phyloP scores from a whole-genome alignment of 1,140 invertebrate genomes.

The Micrasema longulum region DNA sequence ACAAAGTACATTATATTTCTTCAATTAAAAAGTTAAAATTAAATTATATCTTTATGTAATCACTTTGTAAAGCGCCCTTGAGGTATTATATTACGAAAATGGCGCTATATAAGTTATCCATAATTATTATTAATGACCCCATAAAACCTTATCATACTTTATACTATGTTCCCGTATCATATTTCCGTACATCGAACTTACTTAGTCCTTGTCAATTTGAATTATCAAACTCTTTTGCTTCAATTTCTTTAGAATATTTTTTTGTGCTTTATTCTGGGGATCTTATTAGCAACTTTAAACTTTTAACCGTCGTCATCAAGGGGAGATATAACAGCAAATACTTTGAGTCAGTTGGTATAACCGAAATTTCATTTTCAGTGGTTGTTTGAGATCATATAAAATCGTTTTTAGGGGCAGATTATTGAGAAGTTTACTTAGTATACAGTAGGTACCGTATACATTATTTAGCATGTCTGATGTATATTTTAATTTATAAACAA shows the following conservation, averaged over 20 bases:
- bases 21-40: too few relatives aligned
- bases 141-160: too few relatives aligned
- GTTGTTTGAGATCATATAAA: neutral
- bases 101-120: too few relatives aligned
- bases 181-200: too few relatives aligned
- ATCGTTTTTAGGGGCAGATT: constrained; percentile 4
- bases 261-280: neutral
- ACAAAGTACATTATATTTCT: too few relatives aligned
- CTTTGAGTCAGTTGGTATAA: neutral
- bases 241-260: constrained; percentile 6
- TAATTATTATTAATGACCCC: too few relatives aligned
- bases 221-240: neutral
- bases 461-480: constrained; percentile 15
- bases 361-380: neutral
- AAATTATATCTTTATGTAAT: too few relatives aligned
- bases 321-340: neutral
- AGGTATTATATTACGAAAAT: too few relatives aligned
- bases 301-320: neutral
- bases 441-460: constrained; percentile 22
- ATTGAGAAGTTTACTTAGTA: constrained; percentile 27
- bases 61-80: too few relatives aligned
- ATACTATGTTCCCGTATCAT: too few relatives aligned
- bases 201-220: constrained; percentile 38
- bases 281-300: neutral
- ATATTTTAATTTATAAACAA: constrained; percentile 1